Evolutionary conservation across 2,888 invertebrate species (phyloP), one percentile per base, ranked within the genome.

Genomic region (Tetragonisca angustula): DNA sequence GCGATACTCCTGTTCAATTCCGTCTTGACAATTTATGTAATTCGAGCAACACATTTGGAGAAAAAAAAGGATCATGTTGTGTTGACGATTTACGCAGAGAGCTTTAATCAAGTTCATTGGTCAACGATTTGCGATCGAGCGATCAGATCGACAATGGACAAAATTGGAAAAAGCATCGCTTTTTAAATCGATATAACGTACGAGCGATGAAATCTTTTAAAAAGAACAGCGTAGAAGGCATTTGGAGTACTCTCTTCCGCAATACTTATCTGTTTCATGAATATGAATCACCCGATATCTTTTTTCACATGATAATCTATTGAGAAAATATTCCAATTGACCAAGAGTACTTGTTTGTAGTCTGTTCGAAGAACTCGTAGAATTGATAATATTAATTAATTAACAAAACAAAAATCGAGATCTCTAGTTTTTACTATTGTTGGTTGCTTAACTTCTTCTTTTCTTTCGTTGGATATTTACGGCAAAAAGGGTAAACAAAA

Each of bases 291-390:
- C 3, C 2, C 4, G 52, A 71, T 15, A 11, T 43, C 75, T 70
- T 76, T 73, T 65, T 54, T 59, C 72, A 2, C 9, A 62, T 49
- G 52, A 77, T 77, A 62, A 78, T 62, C n/a, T 27, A 69, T 49
- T 17, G 21, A 21, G 13, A 32, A 67, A 61, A 52, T 11, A 50
- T 27, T 62, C 49, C 27, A 68, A 49, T 52, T 54, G 43, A 24
- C n/a, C 19, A 61, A 54, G 43, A 43, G 9, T 43, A 69, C 43
- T 67, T 50, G 19, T 43, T 32, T 61, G 67, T 61, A 82, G 43
- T 17, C 71, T 52, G 43, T 59, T 43, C 11, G 9, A 67, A 59
- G 19, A 64, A 11, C 11, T 32, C 19, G 11, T 32, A 32, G 13
- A 32, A 43, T 65, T 13, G 36, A 36, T 61, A 75, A 75, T 61